Percentiles rank a stretch among this genome's conserved stretches.
phyloP scores from a whole-genome alignment of 2,797 vertebrate species.

The Chiroxiphia lanceolata region DNA sequence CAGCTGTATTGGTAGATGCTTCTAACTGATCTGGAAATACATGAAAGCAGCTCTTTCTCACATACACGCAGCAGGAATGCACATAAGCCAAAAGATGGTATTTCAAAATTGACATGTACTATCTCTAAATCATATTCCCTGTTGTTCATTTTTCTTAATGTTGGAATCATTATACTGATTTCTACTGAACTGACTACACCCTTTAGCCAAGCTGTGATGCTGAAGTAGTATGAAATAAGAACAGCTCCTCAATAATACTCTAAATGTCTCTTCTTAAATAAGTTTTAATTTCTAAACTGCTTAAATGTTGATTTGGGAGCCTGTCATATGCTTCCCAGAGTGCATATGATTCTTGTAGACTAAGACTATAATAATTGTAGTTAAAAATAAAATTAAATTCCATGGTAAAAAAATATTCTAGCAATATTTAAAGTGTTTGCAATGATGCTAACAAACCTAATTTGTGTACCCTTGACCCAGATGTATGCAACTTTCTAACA shows the following conservation, averaged over 20 bases:
- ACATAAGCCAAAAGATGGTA: background rate
- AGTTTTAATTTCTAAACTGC: conserved; percentile 36
- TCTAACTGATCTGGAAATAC: background rate
- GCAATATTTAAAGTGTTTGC: background rate
- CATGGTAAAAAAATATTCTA: background rate
- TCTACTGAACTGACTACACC: background rate
- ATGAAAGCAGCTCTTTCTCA: background rate
- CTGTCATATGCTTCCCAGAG: background rate
- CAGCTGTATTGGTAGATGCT: background rate
- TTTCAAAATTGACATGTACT: background rate
- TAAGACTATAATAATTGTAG: background rate
- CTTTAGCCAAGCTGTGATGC: background rate
- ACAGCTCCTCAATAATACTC: background rate
- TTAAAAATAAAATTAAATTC: conserved; percentile 5
- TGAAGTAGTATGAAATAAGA: conserved; percentile 16
- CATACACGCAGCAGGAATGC: background rate
- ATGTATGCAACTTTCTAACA: background rate
- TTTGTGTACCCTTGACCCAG: background rate
- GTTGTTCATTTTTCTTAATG: conserved; percentile 30
- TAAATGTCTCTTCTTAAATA: conserved; percentile 15
- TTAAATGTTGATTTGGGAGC: conserved; percentile 8
- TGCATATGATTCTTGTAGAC: background rate
- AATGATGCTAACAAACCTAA: background rate
- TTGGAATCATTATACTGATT: conserved; percentile 1
- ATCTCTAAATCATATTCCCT: conserved; percentile 3